A percentile compares a stretch with the other conserved stretches of the same genome.
phyloP scores from a whole-genome alignment of 2,113 vertebrate species.

The Octodon degus region DNA sequence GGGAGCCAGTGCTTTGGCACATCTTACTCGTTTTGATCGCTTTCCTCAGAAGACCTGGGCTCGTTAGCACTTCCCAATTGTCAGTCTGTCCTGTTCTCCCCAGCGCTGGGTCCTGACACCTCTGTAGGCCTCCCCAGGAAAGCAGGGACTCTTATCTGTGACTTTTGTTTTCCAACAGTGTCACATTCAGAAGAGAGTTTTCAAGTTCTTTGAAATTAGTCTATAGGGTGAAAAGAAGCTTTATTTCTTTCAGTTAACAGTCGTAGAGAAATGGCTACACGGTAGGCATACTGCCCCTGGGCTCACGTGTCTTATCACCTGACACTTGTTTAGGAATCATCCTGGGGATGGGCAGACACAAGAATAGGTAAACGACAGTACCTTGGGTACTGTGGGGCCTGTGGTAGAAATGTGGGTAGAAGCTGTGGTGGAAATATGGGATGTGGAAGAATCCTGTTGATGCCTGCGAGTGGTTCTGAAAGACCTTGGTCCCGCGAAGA shows the following conservation, averaged over 20 bases:
- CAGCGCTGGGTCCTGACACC: neutral
- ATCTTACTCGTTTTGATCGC: neutral
- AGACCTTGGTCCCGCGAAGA: neutral
- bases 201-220: neutral
- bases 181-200: neutral
- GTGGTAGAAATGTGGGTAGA: neutral
- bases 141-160: neutral
- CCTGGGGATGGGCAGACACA: neutral
- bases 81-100: neutral
- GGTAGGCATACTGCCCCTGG: neutral
- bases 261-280: neutral
- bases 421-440: neutral
- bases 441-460: neutral
- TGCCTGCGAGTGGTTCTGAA: conserved; percentile 15
- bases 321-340: neutral
- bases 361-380: neutral
- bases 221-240: neutral
- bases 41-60: neutral
- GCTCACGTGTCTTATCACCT: neutral
- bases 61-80: neutral
- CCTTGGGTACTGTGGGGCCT: neutral
- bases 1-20: neutral
- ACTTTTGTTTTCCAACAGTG: neutral
- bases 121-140: neutral
- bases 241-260: neutral